Evolutionary conservation across 1,140 invertebrate genomes (phyloP).

Genomic region (Archegozetes longisetosus): DNA sequence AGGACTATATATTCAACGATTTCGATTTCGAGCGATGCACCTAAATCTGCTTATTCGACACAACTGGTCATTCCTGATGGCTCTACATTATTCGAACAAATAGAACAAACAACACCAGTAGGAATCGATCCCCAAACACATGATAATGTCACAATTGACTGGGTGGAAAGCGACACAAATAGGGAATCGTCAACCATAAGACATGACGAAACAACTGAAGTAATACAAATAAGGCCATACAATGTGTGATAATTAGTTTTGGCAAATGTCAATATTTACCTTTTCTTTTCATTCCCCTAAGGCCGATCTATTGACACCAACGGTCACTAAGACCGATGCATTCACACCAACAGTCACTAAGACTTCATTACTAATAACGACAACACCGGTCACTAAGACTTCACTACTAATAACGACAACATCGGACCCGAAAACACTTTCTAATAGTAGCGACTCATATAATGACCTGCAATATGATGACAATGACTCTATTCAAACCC

Average conservation of each 20-base stretch:
- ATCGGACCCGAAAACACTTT: background rate
- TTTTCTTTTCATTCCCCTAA: too few species aligned
- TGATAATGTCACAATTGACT: too few species aligned
- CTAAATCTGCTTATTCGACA: background rate
- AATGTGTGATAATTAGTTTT: background rate
- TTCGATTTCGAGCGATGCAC: too few species aligned
- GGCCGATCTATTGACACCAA: too few species aligned
- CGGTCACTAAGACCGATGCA: too few species aligned
- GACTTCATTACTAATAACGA: background rate
- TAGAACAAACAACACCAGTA: background rate
- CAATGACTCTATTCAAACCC: background rate
- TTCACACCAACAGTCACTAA: too few species aligned
- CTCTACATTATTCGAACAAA: background rate
- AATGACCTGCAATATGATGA: background rate
- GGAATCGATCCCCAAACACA: background rate
- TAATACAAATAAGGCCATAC: background rate
- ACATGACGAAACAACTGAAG: background rate
- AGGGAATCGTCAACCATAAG: background rate
- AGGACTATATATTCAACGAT: too few species aligned
- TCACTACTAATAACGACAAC: background rate
- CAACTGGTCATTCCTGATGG: background rate
- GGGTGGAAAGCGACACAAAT: too few species aligned
- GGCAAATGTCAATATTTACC: background rate
- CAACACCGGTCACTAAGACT: background rate
- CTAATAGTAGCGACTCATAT: background rate